Base-by-base conservation (phyloP, 1,140 invertebrate genomes). In the Xylocopa sonorina region DNA sequence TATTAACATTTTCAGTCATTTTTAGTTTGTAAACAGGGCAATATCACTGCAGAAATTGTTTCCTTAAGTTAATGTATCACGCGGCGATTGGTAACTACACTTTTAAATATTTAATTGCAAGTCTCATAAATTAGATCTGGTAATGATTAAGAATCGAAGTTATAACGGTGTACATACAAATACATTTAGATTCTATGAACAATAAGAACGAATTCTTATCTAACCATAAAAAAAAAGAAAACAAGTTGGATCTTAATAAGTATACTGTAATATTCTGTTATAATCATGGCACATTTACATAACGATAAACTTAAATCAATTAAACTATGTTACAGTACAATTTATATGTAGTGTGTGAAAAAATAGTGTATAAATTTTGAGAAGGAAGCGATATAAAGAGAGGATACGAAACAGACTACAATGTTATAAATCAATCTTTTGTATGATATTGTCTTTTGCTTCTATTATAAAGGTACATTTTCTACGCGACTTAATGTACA, bases 211-310 rank as follows among this genome's bases (percentile, higher is more conserved):
- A n/a, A 67, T 50, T 12, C 9, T 50, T 29, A 67, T 16, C 18
- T 50, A 46, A 32, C 43, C 21, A 67, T 50, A 46, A n/a, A 12
- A 67, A 2, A 16, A 12, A n/a, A n/a, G n/a, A n/a, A 50, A 67
- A 67, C 18, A 50, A 48, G 9, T 50, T 34, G 27, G 27, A 14
- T 50, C 29, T 10, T 16, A n/a, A 12, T 38, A 60, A 53, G 27
- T 24, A 27, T 34, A 34, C 21, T 55, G 53, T 6, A 34, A 21
- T 62, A 38, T 62, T 38, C 9, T 21, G 18, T 29, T 80, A 66
- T 46, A 53, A 53, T 81, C 46, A 80, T 80, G 67, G 67, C 77
- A 81, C 80, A 60, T 43, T 64, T 80, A 79, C 24, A 29, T 32
- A 62, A 80, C 14, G 34, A 29, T 78, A 78, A 27, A 32, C 34